phyloP scores from a whole-genome alignment of 2,888 invertebrate genomes.

The Philaethria dido region DNA sequence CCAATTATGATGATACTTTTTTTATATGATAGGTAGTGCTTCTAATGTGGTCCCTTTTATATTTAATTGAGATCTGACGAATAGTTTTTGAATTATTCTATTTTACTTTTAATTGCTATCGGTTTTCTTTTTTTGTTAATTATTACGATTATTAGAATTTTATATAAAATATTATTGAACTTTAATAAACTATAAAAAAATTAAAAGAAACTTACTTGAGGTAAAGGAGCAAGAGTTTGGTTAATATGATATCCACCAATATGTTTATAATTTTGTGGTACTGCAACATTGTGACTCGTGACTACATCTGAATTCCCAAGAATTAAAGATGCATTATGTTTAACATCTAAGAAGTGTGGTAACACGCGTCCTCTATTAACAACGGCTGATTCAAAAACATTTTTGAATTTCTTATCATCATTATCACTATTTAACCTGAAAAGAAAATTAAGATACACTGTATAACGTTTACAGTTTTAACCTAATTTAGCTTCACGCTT shows the following conservation, averaged over 20 bases:
- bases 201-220: slow-evolving; percentile 48
- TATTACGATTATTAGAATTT: too few relatives aligned
- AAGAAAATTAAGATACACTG: not conserved
- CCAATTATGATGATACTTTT: too few relatives aligned
- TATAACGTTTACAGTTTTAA: too few relatives aligned
- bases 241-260: slow-evolving; percentile 67
- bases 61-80: too few relatives aligned
- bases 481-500: too few relatives aligned
- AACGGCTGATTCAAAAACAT: slow-evolving; percentile 39
- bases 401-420: slow-evolving; percentile 30
- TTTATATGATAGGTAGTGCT: too few relatives aligned
- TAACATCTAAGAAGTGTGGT: slow-evolving; percentile 47
- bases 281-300: slow-evolving; percentile 52
- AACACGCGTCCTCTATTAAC: slow-evolving; percentile 46
- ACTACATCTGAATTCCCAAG: slow-evolving; percentile 64
- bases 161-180: too few relatives aligned
- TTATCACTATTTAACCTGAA: not conserved
- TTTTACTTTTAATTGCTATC: too few relatives aligned
- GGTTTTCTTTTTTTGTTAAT: too few relatives aligned
- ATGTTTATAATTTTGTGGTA: slow-evolving; percentile 61
- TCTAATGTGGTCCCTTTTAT: too few relatives aligned
- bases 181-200: too few relatives aligned
- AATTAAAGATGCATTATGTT: slow-evolving; percentile 60
- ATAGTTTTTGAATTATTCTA: too few relatives aligned
- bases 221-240: slow-evolving; percentile 54